Evolutionary conservation across 1,140 invertebrate genomes (phyloP).

Genomic region (Drosophila virilis): DNA sequence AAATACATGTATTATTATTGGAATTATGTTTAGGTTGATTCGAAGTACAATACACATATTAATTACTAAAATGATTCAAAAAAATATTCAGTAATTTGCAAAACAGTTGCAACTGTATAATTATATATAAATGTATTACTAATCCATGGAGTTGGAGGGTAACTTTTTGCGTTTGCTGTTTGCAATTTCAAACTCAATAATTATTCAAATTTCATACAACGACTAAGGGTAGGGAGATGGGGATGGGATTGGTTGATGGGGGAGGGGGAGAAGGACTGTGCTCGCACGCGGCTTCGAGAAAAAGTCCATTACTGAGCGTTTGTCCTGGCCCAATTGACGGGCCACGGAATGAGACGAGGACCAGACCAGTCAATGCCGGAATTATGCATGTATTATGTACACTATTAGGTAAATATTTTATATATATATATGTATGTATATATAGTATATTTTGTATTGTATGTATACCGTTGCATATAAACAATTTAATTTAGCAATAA

Average conservation of each 20-base stretch:
- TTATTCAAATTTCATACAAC: conserved; percentile 57
- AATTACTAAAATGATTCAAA: conserved; percentile 72
- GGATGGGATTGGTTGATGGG: too few species aligned
- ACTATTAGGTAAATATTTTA: conserved; percentile 61
- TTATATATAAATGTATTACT: conserved; percentile 47
- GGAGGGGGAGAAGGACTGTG: conserved; percentile 1
- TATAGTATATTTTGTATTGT: conserved; percentile 47
- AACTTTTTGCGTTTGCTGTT: conserved; percentile 45
- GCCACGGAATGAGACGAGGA: conserved; percentile 40
- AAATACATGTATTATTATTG: conserved; percentile 56
- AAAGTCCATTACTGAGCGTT: conserved; percentile 25
- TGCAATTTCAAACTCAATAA: conserved; percentile 62
- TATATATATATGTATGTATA: conserved; percentile 45
- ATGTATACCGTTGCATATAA: conserved; percentile 78
- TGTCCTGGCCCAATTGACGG: conserved; percentile 21
- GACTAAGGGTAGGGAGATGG: conserved; percentile 39
- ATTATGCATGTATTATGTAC: conserved; percentile 56
- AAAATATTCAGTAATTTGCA: conserved; percentile 73
- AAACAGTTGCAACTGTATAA: conserved; percentile 39
- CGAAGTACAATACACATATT: conserved; percentile 71
- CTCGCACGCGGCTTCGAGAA: conserved; percentile 31
- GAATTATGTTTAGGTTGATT: conserved; percentile 77
- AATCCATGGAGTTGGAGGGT: conserved; percentile 39
- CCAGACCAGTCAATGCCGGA: conserved; percentile 17
- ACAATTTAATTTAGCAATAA: conserved; percentile 78